Evolutionary conservation across 2,888 invertebrate genomes (phyloP), one percentile per base, ranked within the genome.

Genomic region (Tetheella fluctuosa): DNA sequence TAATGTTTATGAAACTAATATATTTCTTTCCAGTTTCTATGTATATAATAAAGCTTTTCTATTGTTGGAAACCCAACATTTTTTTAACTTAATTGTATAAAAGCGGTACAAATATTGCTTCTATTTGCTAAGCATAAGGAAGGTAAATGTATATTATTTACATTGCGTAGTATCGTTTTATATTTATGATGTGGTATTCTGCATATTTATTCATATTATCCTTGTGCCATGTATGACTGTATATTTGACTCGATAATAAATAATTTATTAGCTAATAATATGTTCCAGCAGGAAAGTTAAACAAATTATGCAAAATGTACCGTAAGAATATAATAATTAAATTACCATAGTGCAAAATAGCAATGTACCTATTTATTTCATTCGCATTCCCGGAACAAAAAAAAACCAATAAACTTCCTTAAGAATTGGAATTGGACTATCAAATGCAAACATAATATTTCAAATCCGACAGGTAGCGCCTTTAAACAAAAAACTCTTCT

Each of bases 191-290:
- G 30, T n/a, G 34, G 30, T 54, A 54, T 54, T 34, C 17, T 55
- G 55, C 54, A 28, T 25, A 28, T 30, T 54, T 54, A 54, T 28
- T 17, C 54, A 12, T 25, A 17, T 54, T 54, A 54, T 54, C 54
- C 54, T 54, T 54, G 8, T 48, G 28, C 53, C n/a, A 23, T 17
- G 54, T 54, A 28, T n/a, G 54, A 48, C 54, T 54, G 54, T 30
- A 28, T 54, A n/a, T 30, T 54, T 54, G 48, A n/a, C 30, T 30
- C n/a, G 15, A 39, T 39, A 6, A 39, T 39, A 28, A 54, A 17
- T 25, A 54, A 25, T 54, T 54, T 25, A 30, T 28, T 28, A 53
- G 25, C 25, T 53, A 53, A 53, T 8, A 42, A 17, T 42, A 17
- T 8, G 20, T 17, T 48, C 2, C 10, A 48, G 2, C 17, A 48